Evolutionary conservation across 2,797 vertebrate species (phyloP).

Genomic region (Sebastes steindachneri): DNA sequence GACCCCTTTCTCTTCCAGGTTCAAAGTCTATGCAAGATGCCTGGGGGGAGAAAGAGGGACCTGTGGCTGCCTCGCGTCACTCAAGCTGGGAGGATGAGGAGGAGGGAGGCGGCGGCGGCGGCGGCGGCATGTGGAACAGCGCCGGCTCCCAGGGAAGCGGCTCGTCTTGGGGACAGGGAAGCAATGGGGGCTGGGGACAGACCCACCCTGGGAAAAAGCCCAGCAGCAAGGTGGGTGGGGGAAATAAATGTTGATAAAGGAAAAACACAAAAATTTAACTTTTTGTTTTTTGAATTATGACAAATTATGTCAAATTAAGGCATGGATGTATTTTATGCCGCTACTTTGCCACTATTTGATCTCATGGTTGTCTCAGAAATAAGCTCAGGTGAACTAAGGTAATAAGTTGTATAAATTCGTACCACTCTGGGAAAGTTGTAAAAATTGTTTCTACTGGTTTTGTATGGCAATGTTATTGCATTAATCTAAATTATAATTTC

Average conservation of each 20-base stretch:
- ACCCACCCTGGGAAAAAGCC: conserved; percentile 91
- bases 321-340: neutral
- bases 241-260: neutral
- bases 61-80: conserved; percentile 92
- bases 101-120: conserved; percentile 90
- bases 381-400: neutral
- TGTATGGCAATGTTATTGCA: neutral
- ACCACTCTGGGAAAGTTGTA: neutral
- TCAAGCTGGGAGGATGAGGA: conserved; percentile 98
- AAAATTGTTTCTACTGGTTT: neutral
- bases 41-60: conserved; percentile 94
- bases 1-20: conserved; percentile 77
- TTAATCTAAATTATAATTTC: neutral
- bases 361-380: neutral
- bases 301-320: neutral
- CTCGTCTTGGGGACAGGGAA: conserved; percentile 93
- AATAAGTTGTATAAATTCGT: neutral
- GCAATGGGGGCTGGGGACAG: conserved; percentile 89
- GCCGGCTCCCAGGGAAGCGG: conserved; percentile 96
- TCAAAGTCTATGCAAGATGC: conserved; percentile 99
- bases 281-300: neutral
- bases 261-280: neutral
- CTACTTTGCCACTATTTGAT: neutral
- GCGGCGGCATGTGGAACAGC: conserved; percentile 94
- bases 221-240: conserved; percentile 88